Evolutionary conservation across 2,888 invertebrate species (phyloP), one percentile per base, ranked within the genome.

Genomic region (Drosophila melanosoma): DNA sequence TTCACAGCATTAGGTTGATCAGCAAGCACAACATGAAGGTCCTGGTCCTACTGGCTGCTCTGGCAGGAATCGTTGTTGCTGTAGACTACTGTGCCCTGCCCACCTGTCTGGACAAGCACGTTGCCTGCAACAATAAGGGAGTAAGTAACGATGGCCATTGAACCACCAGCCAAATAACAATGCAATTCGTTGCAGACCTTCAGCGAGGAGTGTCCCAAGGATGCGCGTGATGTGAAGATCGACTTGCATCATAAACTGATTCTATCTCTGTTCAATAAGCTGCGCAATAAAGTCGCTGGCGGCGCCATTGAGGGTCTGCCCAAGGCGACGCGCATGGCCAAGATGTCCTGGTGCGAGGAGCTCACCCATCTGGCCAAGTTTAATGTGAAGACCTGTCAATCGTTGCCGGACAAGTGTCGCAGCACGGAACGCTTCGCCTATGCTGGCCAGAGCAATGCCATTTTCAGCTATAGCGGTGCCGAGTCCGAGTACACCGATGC

Each of bases 341-440:
- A 89, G 57, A 88, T 88, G 85, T 71, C 74, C 40, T 87, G 89
- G 87, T 79, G 81, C 59, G 74, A 82, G 20, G 83, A 89, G 42
- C 78, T 89, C 11, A 48, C 88, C 26, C 64, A 78, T 7, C 26
- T 88, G 60, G 89, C 88, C 1, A 48, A 69, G 0, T 64, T 74
- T 8, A 88, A 89, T 67, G 89, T 85, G 3, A 74, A 72, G 49
- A 88, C 84, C 15, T 89, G 89, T 45, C 64, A 72, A 4, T 85
- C 82, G 4, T 26, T 73, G 51, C 69, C 79, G 1, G 86, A 86
- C 35, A 82, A 82, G 33, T 88, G 88, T 36, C 86, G 84, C 68
- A 82, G 84, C 60, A 86, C 89, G 0, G 83, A 86, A 23, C 74
- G 80, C 5, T 86, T 83, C 29, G 84, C 70, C 0, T 82, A 86